Base-by-base conservation (phyloP, 2,797 vertebrate species). In the Crypturellus tataupa region DNA sequence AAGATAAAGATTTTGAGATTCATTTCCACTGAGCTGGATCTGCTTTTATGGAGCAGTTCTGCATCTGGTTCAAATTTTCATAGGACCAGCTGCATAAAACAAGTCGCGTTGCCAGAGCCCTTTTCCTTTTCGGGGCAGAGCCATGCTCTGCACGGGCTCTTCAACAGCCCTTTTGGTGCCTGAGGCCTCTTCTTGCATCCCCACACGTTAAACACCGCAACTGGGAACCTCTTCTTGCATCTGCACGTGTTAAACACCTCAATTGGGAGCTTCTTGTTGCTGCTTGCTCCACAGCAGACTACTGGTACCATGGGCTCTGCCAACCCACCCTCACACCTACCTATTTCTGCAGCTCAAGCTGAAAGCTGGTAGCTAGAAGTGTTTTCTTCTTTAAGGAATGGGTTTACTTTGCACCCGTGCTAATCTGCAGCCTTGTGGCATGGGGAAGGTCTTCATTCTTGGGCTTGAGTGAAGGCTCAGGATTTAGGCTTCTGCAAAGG, bases 301-400 rank as follows among this genome's bases (percentile, higher is more conserved):
- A 12, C 9, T 68, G 64, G 67, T 2, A 0, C 77, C 87, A 14
- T 60, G 51, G 40, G 2, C 63, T 75, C n/a, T 70, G 89, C 93
- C 86, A 68, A 44, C 24, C 1, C 56, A 35, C 89, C 80, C 87
- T 80, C 31, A 59, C 42, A 29, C 78, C 47, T 40, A 1, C 2
- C 8, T 58, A 19, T 40, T 93, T 89, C 73, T 85, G 46, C 85
- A 81, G 75, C 93, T 84, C 72, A 90, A 68, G 65, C 72, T 92
- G 70, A 59, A 86, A 91, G 68, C 91, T 79, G 46, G 59, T 85
- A 81, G 87, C 96, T 91, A 83, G 58, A 89, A 86, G 70, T 73
- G 80, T 92, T 93, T 84, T 62, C 80, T 91, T 39, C 63, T 53
- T 42, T 37, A 62, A 88, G 76, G 80, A 70, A 75, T 71, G 77